These are phyloP conservation scores for Pipra filicauda DNA, from an alignment of 2,113 vertebrate genomes.

Conservation along the genomic window DNA sequence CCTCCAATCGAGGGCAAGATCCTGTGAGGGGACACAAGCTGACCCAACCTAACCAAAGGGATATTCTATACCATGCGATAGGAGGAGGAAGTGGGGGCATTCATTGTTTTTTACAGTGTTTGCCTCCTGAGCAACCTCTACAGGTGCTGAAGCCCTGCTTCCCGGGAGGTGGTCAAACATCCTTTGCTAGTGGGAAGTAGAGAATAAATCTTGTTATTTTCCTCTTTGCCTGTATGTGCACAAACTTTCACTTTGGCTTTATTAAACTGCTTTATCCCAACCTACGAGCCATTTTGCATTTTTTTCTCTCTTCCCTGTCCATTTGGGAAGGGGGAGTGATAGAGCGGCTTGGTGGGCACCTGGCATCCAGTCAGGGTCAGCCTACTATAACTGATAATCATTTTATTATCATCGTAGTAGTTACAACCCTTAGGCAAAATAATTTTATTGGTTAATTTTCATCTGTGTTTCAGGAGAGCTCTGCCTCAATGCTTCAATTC, in stretches of 20 bases:
- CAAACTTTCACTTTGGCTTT: neutral
- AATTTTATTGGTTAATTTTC: neutral
- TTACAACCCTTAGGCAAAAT: neutral
- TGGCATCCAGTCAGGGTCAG: neutral
- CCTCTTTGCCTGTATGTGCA: neutral
- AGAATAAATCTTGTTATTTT: neutral
- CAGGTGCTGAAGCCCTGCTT: neutral
- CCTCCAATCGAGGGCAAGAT: neutral
- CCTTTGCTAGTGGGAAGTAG: neutral
- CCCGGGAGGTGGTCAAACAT: neutral
- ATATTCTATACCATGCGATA: neutral
- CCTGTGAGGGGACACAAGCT: neutral
- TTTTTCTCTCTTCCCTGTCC: neutral
- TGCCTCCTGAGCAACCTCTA: neutral
- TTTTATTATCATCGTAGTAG: neutral
- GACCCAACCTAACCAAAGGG: neutral
- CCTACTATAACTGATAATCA: neutral
- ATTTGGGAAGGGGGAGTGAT: neutral
- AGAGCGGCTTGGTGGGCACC: neutral
- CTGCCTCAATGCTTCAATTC: neutral
- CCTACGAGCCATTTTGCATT: neutral
- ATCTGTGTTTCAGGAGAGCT: neutral
- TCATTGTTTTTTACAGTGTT: neutral
- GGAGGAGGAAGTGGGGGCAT: neutral
- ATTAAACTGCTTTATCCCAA: neutral